Evolutionary conservation across 1,140 invertebrate genomes (phyloP), one percentile per base, ranked within the genome.

Genomic region (Anastrepha obliqua): DNA sequence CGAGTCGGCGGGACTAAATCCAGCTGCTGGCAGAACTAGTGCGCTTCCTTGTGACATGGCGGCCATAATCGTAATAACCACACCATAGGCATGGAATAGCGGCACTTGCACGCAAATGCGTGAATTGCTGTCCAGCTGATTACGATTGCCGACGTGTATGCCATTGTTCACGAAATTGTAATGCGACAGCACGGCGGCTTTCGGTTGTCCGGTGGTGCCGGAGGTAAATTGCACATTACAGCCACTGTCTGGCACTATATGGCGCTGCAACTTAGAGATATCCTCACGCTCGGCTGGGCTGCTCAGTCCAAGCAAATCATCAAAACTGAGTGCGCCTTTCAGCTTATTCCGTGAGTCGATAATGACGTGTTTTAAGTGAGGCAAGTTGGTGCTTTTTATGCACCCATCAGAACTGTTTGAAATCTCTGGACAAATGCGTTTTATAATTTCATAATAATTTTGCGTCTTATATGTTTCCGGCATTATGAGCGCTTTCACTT

Each of bases 71-170:
- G 96, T 94, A 0, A 93, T 92, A 0, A 97, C 94, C 58, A 96
- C 96, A 0, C 98, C 98, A 92, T 97, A 98, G 17, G 96, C 98
- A 92, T 99, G 99, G 92, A 99, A 99, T 15, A 99, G 94, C 0
- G 98, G 98, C 1, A 98, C 97, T 93, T 98, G 96, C 0, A 96
- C 90, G 90, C 97, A 98, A 64, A 97, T 93, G 5, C 89, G 74
- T 6, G 90, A 89, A 17, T 89, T 90, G 4, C 11, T 67, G 0
- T 64, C 88, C n/a, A 91, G 55, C 64, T 93, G 39, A 85, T 93
- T 93, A 7, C 97, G 94, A 86, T 94, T 93, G 0, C 95, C 96
- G 65, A 95, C 93, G 91, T 96, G 95, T 88, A 95, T 96, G 5
- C 96, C 95, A 93, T 99, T 99, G 91, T 99, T 99, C 0, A 99